These are phyloP conservation scores for Aleiodes sp. DNA, from an alignment of 1,140 invertebrate genomes.

Conservation along the genomic window DNA sequence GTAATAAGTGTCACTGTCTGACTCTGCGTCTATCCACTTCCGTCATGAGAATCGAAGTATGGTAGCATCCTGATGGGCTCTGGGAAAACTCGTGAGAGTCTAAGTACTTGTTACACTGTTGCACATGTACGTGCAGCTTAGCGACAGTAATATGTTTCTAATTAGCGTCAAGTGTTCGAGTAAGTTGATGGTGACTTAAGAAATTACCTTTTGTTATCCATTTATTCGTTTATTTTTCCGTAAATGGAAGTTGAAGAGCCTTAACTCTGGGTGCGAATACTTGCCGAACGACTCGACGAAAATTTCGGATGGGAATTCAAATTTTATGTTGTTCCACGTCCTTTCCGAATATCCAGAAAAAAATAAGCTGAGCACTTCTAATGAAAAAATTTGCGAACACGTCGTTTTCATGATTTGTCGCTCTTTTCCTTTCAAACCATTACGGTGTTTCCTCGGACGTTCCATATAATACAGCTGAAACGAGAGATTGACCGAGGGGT, in stretches of 20 bases:
- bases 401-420: background rate
- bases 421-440: background rate
- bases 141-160: too few species aligned
- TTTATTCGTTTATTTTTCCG: too few species aligned
- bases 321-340: too few species aligned
- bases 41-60: conserved; percentile 20
- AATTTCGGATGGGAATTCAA: too few species aligned
- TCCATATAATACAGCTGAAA: conserved; percentile 44
- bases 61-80: conserved; percentile 12
- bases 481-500: background rate
- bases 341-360: too few species aligned
- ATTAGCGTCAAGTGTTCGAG: too few species aligned
- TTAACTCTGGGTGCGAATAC: too few species aligned
- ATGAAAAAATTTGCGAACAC: background rate
- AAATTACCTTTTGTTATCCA: too few species aligned
- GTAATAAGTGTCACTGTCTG: conserved; percentile 32
- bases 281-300: too few species aligned
- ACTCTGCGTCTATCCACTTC: conserved; percentile 19
- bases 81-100: background rate
- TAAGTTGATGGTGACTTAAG: too few species aligned
- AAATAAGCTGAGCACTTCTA: background rate
- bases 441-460: conserved; percentile 23
- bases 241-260: too few species aligned
- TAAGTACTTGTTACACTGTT: background rate
- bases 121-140: too few species aligned